Conservation (phyloP, 2,113 vertebrate species). For the Equus przewalskii region DNA sequence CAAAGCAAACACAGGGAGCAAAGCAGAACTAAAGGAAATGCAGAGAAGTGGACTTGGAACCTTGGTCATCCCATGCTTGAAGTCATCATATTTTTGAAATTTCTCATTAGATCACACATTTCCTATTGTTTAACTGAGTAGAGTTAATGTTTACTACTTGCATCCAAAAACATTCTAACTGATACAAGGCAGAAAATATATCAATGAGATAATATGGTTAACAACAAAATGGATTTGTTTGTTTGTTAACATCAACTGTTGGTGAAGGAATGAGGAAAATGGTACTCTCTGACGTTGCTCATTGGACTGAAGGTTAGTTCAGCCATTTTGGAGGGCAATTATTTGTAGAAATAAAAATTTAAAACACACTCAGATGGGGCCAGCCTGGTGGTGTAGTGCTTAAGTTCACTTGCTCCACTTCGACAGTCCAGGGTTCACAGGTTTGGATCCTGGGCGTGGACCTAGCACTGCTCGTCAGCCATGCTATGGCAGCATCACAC, state of each 20-base stretch:
- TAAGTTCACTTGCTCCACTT: too few species aligned
- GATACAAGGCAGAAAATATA: neutral
- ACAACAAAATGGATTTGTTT: neutral
- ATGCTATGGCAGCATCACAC: too few species aligned
- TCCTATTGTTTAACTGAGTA: neutral
- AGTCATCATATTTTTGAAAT: neutral
- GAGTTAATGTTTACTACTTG: neutral
- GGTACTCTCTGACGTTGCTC: neutral
- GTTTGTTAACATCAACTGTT: neutral
- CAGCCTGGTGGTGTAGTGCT: too few species aligned
- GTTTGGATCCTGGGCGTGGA: too few species aligned
- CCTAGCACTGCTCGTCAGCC: too few species aligned
- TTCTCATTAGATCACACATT: neutral
- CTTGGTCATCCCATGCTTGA: accelerated
- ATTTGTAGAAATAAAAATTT: neutral
- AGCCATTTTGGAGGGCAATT: neutral
- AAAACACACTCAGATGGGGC: neutral
- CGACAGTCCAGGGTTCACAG: too few species aligned
- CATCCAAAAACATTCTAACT: neutral
- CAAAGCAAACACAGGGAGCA: neutral
- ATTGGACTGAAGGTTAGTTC: neutral
- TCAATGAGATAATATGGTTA: neutral
- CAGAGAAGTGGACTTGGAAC: neutral
- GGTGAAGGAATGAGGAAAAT: neutral
- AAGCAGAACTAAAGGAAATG: neutral